Base-by-base conservation (phyloP, 2,797 vertebrate genomes). In the Coilia nasus region DNA sequence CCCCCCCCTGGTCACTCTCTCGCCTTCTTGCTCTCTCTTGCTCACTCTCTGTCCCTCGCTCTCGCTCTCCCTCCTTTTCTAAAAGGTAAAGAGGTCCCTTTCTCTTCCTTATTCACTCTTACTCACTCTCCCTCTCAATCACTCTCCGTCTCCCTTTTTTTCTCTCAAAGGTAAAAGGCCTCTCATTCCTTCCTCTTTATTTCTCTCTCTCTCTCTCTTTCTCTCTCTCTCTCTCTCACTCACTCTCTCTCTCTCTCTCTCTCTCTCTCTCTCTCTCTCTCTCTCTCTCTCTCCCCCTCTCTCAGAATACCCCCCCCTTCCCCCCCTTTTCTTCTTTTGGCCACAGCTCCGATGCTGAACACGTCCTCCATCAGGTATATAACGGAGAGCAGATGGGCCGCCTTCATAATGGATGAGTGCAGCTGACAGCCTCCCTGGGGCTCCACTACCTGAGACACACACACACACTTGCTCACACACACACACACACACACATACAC, bases 321-420 rank as follows among this genome's bases (percentile, higher is more conserved):
- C 50, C 50, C 50, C 50, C 50, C 50, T 54, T 54, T 54, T 12
- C 5, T 54, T 12, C 5, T 80, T 19, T 62, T 81, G 62, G 57
- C 64, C 67, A 54, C n/a, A 71, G 28, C 41, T 54, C 57, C 64
- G 87, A 41, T 84, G 64, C 83, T 88, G 87, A 90, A 83, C 89
- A 85, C 81, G 67, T 87, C 50, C 71, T 85, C 83, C 89, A 91
- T 88, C 91, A 92, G 93, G 92, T 92, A 89, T 90, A 90, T 93
- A 94, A 94, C 88, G 90, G 81, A 88, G 89, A 93, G 91, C 94
- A 95, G 92, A 94, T 94, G 93, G 90, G 81, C 31, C 84, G 88
- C 90, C 90, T 93, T 87, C 87, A 92, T 92, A 94, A 92, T 92
- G 86, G 91, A 92, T 91, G 92, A 92, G 90, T 85, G 91, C 91